Conservation (phyloP, 2,113 vertebrate genomes). For the Zonotrichia leucophrys region DNA sequence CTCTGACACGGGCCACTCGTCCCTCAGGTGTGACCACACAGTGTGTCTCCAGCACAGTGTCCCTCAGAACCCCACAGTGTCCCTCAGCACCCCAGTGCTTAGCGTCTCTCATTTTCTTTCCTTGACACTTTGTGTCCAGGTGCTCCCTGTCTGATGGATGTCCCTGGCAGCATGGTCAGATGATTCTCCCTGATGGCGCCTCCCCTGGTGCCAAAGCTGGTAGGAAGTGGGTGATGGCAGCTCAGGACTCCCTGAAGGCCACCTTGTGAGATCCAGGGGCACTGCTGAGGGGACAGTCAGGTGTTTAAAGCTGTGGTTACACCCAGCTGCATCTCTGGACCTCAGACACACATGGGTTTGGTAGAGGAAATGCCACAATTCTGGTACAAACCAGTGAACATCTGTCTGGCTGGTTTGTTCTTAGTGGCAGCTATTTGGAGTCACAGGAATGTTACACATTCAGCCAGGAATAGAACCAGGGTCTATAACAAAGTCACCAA, state of each 20-base stretch:
- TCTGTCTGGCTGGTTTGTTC: neutral
- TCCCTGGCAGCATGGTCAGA: fast-evolving
- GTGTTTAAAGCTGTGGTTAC: neutral
- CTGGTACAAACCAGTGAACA: neutral
- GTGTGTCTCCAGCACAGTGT: neutral
- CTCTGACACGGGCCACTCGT: fast-evolving
- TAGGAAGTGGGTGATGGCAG: fast-evolving
- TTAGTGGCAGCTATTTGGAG: neutral
- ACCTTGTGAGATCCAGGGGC: neutral
- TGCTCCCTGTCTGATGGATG: neutral
- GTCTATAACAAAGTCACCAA: neutral
- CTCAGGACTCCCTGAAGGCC: neutral
- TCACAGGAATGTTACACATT: neutral
- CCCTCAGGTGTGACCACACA: neutral
- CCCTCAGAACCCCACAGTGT: neutral
- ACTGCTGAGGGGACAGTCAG: neutral
- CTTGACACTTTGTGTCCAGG: neutral
- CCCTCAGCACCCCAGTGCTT: too few species aligned
- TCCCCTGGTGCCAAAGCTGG: fast-evolving
- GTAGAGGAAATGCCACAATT: neutral
- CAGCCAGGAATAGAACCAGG: neutral
- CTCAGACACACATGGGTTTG: neutral
- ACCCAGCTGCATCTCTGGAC: neutral
- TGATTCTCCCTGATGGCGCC: neutral
- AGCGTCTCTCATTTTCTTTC: neutral